These are phyloP conservation scores for Tapirus indicus DNA, from an alignment of 2,797 vertebrate genomes.

Conservation along the genomic window DNA sequence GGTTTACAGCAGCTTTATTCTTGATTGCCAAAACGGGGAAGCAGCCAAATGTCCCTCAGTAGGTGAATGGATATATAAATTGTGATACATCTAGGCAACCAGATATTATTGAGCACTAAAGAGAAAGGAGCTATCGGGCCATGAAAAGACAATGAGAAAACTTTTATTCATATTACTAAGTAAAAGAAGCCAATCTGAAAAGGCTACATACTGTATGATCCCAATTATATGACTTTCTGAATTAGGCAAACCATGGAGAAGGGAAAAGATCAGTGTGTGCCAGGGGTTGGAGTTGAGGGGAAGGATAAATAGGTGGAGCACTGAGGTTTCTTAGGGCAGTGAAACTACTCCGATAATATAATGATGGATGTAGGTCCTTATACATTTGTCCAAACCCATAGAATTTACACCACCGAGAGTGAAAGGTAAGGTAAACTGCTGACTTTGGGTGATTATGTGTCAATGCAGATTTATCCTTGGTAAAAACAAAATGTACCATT, in stretches of 20 bases:
- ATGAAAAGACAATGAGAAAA: not conserved
- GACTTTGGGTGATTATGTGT: not conserved
- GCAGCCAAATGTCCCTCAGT: not conserved
- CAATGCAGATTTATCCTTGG: not conserved
- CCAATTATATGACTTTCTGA: not conserved
- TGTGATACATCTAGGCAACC: not conserved
- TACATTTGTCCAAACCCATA: not conserved
- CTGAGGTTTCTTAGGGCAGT: not conserved
- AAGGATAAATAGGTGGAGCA: not conserved
- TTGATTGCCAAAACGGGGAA: not conserved
- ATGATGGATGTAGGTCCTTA: not conserved
- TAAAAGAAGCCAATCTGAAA: not conserved
- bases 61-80: not conserved
- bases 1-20: not conserved
- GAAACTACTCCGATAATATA: not conserved
- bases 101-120: not conserved
- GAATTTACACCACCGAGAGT: not conserved
- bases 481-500: not conserved
- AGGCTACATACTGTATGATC: not conserved
- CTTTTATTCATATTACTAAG: not conserved
- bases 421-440: not conserved
- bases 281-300: too few species aligned
- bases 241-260: not conserved
- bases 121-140: not conserved
- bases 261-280: not conserved